These are phyloP conservation scores for Hipposideros armiger DNA, from an alignment of 2,113 vertebrate species.

Conservation along the genomic window DNA sequence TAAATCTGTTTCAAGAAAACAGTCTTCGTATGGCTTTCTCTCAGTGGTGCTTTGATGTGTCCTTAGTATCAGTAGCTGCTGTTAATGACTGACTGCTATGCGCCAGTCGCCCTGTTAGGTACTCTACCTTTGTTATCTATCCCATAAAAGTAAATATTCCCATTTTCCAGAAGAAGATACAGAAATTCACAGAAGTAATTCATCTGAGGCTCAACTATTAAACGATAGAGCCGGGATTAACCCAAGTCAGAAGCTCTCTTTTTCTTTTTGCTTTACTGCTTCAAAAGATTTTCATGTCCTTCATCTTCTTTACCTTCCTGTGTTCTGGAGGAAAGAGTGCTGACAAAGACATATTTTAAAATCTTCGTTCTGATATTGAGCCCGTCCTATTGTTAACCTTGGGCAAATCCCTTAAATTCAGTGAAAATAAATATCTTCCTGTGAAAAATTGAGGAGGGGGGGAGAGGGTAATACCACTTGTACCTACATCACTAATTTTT, in stretches of 20 bases:
- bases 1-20: neutral
- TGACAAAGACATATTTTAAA: neutral
- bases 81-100: neutral
- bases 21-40: neutral
- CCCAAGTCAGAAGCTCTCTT: neutral
- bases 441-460: neutral
- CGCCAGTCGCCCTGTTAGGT: neutral
- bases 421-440: neutral
- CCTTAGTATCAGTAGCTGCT: neutral
- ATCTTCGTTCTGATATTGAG: neutral
- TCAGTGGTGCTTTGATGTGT: neutral
- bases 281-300: neutral
- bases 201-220: neutral
- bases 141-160: neutral
- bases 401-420: neutral
- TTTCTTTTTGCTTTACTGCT: neutral
- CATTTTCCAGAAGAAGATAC: neutral
- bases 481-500: neutral
- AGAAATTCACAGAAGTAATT: neutral
- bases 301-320: constrained; percentile 32
- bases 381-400: neutral
- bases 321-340: neutral
- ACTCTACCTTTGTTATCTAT: neutral
- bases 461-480: neutral
- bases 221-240: neutral